Percentiles rank a stretch among this genome's conserved stretches.
phyloP scores from a whole-genome alignment of 1,140 invertebrate species.

The Ericerus pela region DNA sequence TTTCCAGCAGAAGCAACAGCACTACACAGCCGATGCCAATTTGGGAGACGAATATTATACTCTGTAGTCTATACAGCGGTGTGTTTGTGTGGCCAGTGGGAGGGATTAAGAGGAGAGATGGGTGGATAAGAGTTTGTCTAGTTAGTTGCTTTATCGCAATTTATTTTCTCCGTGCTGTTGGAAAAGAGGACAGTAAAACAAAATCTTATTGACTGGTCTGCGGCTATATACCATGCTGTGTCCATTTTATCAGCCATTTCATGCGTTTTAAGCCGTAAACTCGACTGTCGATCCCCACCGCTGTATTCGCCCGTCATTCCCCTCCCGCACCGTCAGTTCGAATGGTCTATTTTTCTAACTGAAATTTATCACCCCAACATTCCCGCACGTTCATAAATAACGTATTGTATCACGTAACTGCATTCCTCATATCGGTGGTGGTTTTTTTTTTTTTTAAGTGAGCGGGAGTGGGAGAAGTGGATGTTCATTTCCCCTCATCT shows the following conservation, averaged over 20 bases:
- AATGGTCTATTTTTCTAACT: not conserved
- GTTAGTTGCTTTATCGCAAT: not conserved
- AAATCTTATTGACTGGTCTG: conserved; percentile 9
- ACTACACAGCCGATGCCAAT: no score
- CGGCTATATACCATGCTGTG: not conserved
- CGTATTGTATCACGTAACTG: conserved; percentile 4
- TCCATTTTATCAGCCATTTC: conserved; percentile 6
- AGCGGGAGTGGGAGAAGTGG: no score
- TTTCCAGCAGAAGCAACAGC: no score
- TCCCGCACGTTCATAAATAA: conserved; percentile 3
- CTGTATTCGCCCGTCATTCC: not conserved
- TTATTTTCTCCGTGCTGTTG: not conserved
- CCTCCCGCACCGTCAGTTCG: not conserved
- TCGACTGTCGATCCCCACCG: not conserved
- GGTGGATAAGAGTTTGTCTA: not conserved
- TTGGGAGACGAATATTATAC: no score
- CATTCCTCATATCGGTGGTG: conserved; percentile 3
- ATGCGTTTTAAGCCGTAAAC: no score
- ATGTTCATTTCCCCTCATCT: no score
- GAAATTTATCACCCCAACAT: not conserved
- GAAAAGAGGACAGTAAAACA: not conserved
- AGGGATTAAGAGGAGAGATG: no score
- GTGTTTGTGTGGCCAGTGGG: no score
- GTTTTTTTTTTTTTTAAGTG: no score
- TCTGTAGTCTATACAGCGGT: no score